Evolutionary conservation across 2,888 invertebrate species (phyloP), one percentile per base, ranked within the genome.

Genomic region (Drosophila hamatofila): DNA sequence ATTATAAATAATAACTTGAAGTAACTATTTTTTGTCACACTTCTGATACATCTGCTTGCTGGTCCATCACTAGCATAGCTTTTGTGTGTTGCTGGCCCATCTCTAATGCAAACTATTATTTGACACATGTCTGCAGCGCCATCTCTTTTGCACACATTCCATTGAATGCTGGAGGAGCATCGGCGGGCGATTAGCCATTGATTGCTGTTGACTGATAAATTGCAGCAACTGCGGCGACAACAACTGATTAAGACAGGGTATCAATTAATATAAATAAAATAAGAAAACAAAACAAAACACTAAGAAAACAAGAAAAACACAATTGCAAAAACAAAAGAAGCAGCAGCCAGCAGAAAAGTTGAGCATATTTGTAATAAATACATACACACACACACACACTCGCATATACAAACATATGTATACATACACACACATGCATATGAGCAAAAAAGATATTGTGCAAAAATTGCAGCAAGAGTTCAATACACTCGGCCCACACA

Each of bases 391-490:
- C 41, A 41, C 55, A 59, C 39, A 14, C 35, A 55, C 12, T 46
- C 48, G 25, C 12, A 4, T 14, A 14, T 27, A 8, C 2, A 1
- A 0, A 7, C 2, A 16, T 16, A 37, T 16, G 16, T 16, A 37
- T 5, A 35, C 14, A 14, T 37, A 16, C 42, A 44, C 21, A 56
- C 30, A 56, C 30, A 56, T 37, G 18, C 52, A 37, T 23, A 23
- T 35, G 35, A 5, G 37, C 23, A 23, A 67, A 58, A 52, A 56
- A 65, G 54, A 78, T 79, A 88, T 76, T 85, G 86, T 81, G 79
- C 85, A 87, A 88, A 83, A 89, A 80, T 52, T 84, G 76, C 89
- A 84, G 88, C 71, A 84, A 88, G 82, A 85, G 84, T 85, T 85
- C 89, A 85, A 88, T 88, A 85, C 82, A 88, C 84, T 78, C 75